Conservation (phyloP, 1,140 invertebrate genomes). For the honey bee (Apis mellifera) region DNA sequence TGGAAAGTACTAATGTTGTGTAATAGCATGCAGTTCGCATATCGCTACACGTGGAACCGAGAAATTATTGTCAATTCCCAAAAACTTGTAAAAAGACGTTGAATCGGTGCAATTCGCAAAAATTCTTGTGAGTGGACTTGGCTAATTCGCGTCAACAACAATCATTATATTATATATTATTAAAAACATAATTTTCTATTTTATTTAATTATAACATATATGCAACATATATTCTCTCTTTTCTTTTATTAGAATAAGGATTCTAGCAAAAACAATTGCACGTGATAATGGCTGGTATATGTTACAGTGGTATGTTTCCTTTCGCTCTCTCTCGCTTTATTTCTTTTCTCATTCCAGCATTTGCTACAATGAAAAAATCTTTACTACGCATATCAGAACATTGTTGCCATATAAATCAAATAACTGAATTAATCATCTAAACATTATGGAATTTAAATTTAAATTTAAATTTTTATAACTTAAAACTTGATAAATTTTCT, state of each 20-base stretch:
- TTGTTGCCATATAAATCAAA: constrained; percentile 46
- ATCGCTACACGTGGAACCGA: constrained; percentile 93
- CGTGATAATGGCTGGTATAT: constrained; percentile 74
- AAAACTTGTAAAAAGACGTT: constrained; percentile 93
- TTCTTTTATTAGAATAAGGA: constrained; percentile 32
- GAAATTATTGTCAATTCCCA: constrained; percentile 94
- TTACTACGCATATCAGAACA: constrained; percentile 43
- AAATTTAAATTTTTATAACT: neutral
- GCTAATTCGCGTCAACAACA: neutral
- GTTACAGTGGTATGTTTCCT: constrained; percentile 74
- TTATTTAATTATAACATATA: constrained; percentile 28
- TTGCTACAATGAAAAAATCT: constrained; percentile 37
- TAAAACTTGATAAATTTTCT: no score
- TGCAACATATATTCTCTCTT: neutral
- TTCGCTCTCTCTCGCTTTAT: constrained; percentile 15
- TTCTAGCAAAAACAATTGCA: constrained; percentile 33
- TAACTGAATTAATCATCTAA: constrained; percentile 19
- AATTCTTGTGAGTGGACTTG: constrained; percentile 8
- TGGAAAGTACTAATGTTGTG: constrained; percentile 81
- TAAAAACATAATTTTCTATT: constrained; percentile 29
- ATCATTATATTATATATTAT: constrained; percentile 1
- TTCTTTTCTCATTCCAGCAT: constrained; percentile 18
- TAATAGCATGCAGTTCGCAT: constrained; percentile 87
- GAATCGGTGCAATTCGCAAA: constrained; percentile 61
- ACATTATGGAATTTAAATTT: neutral